These are phyloP conservation scores for Eupithecia subfuscata DNA, from an alignment of 2,888 invertebrate species.

Conservation along the genomic window DNA sequence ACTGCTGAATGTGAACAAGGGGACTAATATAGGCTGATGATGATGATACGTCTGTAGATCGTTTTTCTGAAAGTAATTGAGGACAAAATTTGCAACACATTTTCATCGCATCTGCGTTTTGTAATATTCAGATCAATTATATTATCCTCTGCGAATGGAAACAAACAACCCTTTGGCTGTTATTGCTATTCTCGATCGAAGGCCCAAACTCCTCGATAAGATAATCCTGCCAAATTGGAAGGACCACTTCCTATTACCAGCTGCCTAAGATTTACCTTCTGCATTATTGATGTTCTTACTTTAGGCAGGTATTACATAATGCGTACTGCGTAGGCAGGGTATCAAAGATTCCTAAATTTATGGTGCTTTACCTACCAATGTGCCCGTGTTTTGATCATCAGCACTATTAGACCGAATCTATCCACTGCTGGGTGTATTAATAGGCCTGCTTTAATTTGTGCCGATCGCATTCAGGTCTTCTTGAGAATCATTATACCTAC, in stretches of 20 bases:
- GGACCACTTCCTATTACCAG: constrained; percentile 55
- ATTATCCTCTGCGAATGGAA: constrained; percentile 43
- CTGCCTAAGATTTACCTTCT: constrained; percentile 43
- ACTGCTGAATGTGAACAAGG: too few relatives aligned
- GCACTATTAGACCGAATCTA: background rate
- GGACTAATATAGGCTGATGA: too few relatives aligned
- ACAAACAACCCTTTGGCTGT: constrained; percentile 47
- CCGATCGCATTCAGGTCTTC: too few relatives aligned
- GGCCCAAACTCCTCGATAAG: constrained; percentile 55
- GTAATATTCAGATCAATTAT: too few relatives aligned
- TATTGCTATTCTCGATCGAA: constrained; percentile 56
- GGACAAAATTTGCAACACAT: too few relatives aligned
- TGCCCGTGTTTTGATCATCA: background rate
- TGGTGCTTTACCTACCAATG: background rate
- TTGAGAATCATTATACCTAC: background rate
- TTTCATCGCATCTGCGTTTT: too few relatives aligned
- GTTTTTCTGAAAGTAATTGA: too few relatives aligned
- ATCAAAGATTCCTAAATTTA: background rate
- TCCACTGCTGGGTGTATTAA: background rate
- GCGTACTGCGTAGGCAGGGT: background rate
- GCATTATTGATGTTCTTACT: constrained; percentile 49
- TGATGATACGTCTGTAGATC: too few relatives aligned
- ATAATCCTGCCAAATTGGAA: constrained; percentile 65
- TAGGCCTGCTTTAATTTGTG: background rate
- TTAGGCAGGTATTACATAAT: constrained; percentile 36